A percentile compares a stretch with the other conserved stretches of the same genome.
phyloP scores from a whole-genome alignment of 2,888 invertebrate species.

The Drosophila fungiperda region DNA sequence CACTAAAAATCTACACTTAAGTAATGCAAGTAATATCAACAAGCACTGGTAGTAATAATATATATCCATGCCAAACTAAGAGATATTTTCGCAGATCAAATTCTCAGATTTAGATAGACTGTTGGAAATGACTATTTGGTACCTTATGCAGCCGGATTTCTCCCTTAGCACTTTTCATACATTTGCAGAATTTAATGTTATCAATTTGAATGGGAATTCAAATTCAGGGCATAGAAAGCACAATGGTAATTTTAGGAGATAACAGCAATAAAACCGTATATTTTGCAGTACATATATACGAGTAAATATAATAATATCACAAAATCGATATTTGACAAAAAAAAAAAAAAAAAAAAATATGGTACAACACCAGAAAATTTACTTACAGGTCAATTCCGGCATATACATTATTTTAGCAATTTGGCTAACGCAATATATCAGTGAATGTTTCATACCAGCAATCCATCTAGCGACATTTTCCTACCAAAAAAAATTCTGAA shows the following conservation, averaged over 20 bases:
- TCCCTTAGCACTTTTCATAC: neutral
- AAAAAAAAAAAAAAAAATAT: neutral
- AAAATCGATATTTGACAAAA: neutral
- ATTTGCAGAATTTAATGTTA: neutral
- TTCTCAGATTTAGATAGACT: neutral
- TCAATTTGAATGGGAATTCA: neutral
- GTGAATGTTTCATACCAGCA: conserved; percentile 14
- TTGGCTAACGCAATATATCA: conserved; percentile 15
- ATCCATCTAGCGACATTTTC: conserved; percentile 15
- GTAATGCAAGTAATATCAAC: neutral
- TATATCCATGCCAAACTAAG: neutral
- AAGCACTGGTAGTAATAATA: neutral
- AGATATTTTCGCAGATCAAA: no score
- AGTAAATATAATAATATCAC: neutral
- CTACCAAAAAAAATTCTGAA: conserved; percentile 22
- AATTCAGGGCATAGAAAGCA: neutral
- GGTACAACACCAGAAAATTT: neutral
- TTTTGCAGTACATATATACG: neutral
- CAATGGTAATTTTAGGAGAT: neutral
- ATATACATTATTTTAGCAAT: conserved; percentile 18
- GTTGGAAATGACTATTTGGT: neutral
- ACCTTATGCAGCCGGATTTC: neutral
- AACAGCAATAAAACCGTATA: neutral
- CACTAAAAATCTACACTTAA: neutral
- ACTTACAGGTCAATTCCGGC: conserved; percentile 30